Evolutionary conservation across 1,140 invertebrate genomes (phyloP), one percentile per base, ranked within the genome.

Genomic region (Saccostrea cuccullata): DNA sequence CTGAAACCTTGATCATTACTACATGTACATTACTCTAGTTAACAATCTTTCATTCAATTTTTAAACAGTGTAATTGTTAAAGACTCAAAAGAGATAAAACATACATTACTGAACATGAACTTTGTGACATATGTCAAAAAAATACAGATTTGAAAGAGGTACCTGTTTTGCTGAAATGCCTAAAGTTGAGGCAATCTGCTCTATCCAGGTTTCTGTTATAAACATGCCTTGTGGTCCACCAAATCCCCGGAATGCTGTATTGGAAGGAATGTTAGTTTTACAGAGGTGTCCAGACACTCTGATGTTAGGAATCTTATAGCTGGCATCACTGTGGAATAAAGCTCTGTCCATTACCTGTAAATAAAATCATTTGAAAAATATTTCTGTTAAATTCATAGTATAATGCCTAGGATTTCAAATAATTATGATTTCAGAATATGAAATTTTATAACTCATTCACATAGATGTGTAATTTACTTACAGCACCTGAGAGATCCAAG

Each of bases 401-500:
- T 47, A 8, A 47, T 47, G 47, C 47, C 47, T 47, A 6, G 5
- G 47, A 9, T 47, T 47, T 47, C 9, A 9, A 47, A 47, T 5
- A 47, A 47, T 9, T 47, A 8, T 47, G 47, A 47, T 47, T 47
- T 47, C 47, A 47, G 5, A 6, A 47, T 1, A 47, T 47, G 47
- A 47, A 2, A 47, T 9, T 47, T 6, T 47, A 47, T 47, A 47
- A 47, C 5, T 1, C 47, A 47, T 47, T 47, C 47, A 47, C 9
- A 47, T 2, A 47, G 47, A 30, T 4, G 11, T 36, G 9, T 12
- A 84, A 20, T 17, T 11, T 97, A 96, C 96, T 96, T 95, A 98
- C 98, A 12, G 97, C 96, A 86, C 95, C 92, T 55, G 98, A 98
- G n/a, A 99, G 95, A 95, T 99, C 98, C 15, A 96, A 92, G 0